Base-by-base conservation (phyloP, 1,140 invertebrate genomes). In the Drosophila parabipectinata region DNA sequence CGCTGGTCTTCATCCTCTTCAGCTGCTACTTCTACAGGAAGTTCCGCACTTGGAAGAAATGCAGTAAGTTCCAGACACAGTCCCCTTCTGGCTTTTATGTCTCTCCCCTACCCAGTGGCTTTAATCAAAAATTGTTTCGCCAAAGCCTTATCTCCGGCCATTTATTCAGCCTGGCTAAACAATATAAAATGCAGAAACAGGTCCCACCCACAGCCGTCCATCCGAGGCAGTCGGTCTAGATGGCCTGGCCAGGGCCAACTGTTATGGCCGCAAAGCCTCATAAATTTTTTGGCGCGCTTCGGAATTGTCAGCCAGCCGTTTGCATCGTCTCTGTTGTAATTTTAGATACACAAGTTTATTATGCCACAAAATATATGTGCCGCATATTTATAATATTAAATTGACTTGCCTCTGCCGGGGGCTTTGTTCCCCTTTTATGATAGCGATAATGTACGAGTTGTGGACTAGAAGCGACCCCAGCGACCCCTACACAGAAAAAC, bases 21-120 rank as follows among this genome's bases (percentile, higher is more conserved):
- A 90, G 88, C 54, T 91, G 88, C 45, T 90, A 91, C 59, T 91
- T 91, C 71, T 91, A 91, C 60, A 72, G 90, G 44, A 91, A 91
- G 68, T 91, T 91, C 61, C 79, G 90, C 41, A 79, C 89, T 78
- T 91, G 90, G 90, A 91, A 91, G 62, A 91, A 91, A 72, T 91
- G 90, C 90, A 91, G 90, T 91, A 91, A 91, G 90, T 91, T 24
- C 73, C 41, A 34, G 34, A 12, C n/a, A 45, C 21, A 9, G 18
- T 24, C 44, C 18, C 44, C 24, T 47, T 58, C 39, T 54, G 58
- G 55, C 41, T 48, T 68, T 58, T 61, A 48, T 69, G 57, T 55
- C 21, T 12, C 41, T 41, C 39, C 12, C 12, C 39, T 2, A 6
- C 6, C 32, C 32, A 10, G 3, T 37, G 56, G 56, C 71, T 77